Evolutionary conservation across 2,888 invertebrate genomes (phyloP), one percentile per base, ranked within the genome.

Genomic region (Melitaea athalia): DNA sequence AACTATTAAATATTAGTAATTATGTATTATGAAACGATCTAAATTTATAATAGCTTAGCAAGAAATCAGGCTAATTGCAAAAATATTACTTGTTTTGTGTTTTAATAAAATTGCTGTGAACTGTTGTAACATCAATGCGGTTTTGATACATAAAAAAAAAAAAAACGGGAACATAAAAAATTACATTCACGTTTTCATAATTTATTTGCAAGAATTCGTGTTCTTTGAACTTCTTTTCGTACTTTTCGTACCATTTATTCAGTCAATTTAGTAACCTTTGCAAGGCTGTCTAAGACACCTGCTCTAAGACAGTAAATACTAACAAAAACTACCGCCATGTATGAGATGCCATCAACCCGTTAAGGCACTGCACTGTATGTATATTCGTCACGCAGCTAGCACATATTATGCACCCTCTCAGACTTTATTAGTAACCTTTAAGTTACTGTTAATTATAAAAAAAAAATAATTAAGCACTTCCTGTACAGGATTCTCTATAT

Each of bases 341-440:
- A 53, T 71, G 63, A 75, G 76, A 76, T 77, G 74, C 73, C 75
- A 77, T 71, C 73, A 75, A 74, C 65, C 74, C 73, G 63, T 62
- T 63, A 55, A 70, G 69, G 68, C 64, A 73, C 57, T 69, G 15
- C 43, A 52, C 64, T 49, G 61, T 50, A 69, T 57, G 68, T 70
- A 64, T 72, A 71, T 73, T 72, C 72, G 75, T 76, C 73, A 77
- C 77, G 74, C 72, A 60, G 72, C 24, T 38, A 59, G 72, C 66
- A 67, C 76, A 73, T 75, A 77, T 77, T 77, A 78, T 78, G 77
- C 78, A 78, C 77, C 78, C 78, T 73, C 64, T 63, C 63, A 59
- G 61, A 67, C 72, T 72, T 74, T 74, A 76, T 72, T 74, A 60
- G 63, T 77, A 76, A 75, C 76, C 76, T 77, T 77, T 74, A 73